Conservation (phyloP, 2,888 invertebrate species). For the Hirtodrosophila cameraria region DNA sequence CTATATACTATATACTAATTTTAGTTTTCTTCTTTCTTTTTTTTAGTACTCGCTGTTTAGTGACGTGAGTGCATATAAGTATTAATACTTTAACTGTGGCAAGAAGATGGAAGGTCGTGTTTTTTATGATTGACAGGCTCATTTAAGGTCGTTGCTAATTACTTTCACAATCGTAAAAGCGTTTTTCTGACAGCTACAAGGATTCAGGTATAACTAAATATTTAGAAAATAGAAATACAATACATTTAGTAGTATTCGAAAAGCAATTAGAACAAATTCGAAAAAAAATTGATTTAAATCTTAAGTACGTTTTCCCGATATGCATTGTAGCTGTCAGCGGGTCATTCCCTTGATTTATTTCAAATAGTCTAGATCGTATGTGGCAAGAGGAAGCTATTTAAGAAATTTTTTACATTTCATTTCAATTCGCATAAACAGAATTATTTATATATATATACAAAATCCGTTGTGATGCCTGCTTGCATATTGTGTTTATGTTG, state of each 20-base stretch:
- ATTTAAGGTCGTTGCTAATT: conserved; percentile 74
- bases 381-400: conserved; percentile 49
- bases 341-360: conserved; percentile 64
- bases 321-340: conserved; percentile 58
- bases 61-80: conserved; percentile 44
- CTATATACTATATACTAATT: too few relatives aligned
- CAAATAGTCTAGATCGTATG: conserved; percentile 12
- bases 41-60: conserved; percentile 36
- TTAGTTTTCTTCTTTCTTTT: conserved; percentile 32
- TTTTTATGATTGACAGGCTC: conserved; percentile 56
- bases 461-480: conserved; percentile 34
- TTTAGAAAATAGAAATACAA: neutral
- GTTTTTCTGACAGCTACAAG: conserved; percentile 39
- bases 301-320: conserved; percentile 28
- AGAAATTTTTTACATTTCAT: conserved; percentile 60
- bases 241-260: neutral
- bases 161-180: conserved; percentile 47
- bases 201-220: conserved; percentile 1
- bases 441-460: conserved; percentile 68
- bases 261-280: neutral
- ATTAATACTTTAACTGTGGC: conserved; percentile 21
- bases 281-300: neutral
- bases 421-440: conserved; percentile 60
- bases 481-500: conserved; percentile 79
- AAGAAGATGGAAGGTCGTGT: conserved; percentile 46